Evolutionary conservation across 2,888 invertebrate genomes (phyloP), one percentile per base, ranked within the genome.

Genomic region (Laspeyria flexula): DNA sequence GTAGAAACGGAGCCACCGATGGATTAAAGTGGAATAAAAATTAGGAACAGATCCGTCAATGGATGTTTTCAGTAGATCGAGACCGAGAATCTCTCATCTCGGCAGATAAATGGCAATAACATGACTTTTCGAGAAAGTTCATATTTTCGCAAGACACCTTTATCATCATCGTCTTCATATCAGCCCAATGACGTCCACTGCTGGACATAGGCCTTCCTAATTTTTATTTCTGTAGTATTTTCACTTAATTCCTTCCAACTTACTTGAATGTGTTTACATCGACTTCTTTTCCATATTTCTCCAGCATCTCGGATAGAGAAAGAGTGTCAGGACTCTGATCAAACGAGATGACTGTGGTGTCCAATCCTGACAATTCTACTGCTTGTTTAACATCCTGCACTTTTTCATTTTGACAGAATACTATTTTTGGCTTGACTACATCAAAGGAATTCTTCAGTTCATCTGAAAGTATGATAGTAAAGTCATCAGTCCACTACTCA

Each of bases 371-470:
- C 0, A 54, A 45, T 4, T 65, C 44, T 6, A 78, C 35, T 2
- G 77, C 79, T 35, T 53, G 42, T 34, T 67, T 51, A 0, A 79
- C 70, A 12, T 80, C 76, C 0, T 52, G 13, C 0, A 73, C 64
- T 44, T 65, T 81, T 1, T 75, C 71, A 16, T 61, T 73, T 53
- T 83, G 77, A 37, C 85, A 85, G 50, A 85, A 82, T 39, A 85
- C 60, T 18, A 78, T 52, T 45, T 80, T 84, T 0, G 85, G 84
- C 27, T 62, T 53, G 18, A 45, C 60, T 1, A 50, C 56, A 11
- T 55, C 52, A 29, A 82, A 83, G 0, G 65, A 56, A 0, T 48
- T 34, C 42, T 60, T 53, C 0, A 85, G 58, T 52, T 85, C 83
- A 42, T 45, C 85, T 85, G 62, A 13, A 77, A 79, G 0, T 12